These are phyloP conservation scores for Myxocyprinus asiaticus DNA, from an alignment of 2,113 vertebrate species.

Conservation along the genomic window DNA sequence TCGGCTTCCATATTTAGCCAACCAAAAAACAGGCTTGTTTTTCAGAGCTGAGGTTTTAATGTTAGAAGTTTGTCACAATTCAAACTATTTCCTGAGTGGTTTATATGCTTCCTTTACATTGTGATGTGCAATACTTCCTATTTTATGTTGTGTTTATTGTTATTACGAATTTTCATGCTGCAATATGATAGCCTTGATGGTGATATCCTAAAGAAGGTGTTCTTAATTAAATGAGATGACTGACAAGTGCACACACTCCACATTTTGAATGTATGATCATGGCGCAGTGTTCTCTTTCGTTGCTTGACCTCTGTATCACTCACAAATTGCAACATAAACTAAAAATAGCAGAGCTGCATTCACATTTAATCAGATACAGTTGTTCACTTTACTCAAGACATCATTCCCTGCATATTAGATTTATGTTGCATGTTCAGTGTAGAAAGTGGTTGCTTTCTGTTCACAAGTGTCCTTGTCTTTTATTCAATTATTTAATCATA, in stretches of 20 bases:
- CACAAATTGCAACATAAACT: neutral
- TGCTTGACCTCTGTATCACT: constrained; percentile 7
- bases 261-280: neutral
- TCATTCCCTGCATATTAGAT: constrained; percentile 28
- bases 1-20: neutral
- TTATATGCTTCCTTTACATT: neutral
- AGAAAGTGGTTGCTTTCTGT: neutral
- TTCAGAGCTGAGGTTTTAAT: neutral
- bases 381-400: constrained; percentile 22
- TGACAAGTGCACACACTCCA: too few relatives aligned
- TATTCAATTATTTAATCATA: neutral
- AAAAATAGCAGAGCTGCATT: constrained; percentile 43
- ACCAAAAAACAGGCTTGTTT: neutral
- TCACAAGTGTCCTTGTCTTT: neutral
- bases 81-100: too few relatives aligned
- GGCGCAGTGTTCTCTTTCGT: too few relatives aligned
- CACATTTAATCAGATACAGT: constrained; percentile 33
- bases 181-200: too few relatives aligned
- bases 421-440: neutral
- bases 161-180: too few relatives aligned
- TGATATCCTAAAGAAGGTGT: too few relatives aligned
- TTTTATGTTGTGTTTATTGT: neutral
- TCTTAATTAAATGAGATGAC: too few relatives aligned
- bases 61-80: too few relatives aligned
- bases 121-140: neutral